Percentiles rank a stretch among this genome's conserved stretches.
Conservation (phyloP, 2,113 vertebrate genomes). For the Petrocephalus zakoni region DNA sequence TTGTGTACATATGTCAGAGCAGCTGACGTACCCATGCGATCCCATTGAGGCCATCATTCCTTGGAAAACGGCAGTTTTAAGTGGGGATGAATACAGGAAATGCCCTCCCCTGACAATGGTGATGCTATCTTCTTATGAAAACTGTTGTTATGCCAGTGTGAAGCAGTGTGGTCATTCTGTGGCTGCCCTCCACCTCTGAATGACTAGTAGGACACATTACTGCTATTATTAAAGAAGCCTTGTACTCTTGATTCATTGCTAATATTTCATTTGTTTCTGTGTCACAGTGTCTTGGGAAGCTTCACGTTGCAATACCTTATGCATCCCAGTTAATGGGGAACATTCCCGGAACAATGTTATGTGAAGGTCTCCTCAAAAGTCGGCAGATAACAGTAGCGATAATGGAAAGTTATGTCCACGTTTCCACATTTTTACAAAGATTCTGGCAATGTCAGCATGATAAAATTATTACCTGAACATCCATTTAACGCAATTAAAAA, state of each 20-base stretch:
- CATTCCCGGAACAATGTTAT: not conserved
- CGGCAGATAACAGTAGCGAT: not conserved
- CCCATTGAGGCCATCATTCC: not conserved
- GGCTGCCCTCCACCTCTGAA: not conserved
- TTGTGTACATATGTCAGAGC: not conserved
- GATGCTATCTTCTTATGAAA: not conserved
- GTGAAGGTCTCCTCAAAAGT: not conserved
- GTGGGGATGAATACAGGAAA: not conserved
- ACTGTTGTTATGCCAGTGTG: not conserved
- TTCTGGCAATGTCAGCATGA: not conserved
- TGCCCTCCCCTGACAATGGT: not conserved
- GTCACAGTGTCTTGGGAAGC: not conserved
- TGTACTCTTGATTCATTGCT: not conserved
- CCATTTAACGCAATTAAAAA: too few relatives aligned
- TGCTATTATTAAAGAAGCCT: not conserved
- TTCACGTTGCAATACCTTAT: not conserved
- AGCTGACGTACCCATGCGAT: not conserved
- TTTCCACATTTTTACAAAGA: not conserved
- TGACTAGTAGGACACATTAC: not conserved
- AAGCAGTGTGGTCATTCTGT: not conserved
- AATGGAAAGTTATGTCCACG: not conserved
- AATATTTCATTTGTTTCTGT: not conserved
- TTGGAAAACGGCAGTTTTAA: not conserved
- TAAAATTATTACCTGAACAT: not conserved
- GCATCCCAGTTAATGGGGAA: not conserved